These are phyloP conservation scores for Maccullochella peelii DNA, from an alignment of 2,113 vertebrate species.

Conservation along the genomic window DNA sequence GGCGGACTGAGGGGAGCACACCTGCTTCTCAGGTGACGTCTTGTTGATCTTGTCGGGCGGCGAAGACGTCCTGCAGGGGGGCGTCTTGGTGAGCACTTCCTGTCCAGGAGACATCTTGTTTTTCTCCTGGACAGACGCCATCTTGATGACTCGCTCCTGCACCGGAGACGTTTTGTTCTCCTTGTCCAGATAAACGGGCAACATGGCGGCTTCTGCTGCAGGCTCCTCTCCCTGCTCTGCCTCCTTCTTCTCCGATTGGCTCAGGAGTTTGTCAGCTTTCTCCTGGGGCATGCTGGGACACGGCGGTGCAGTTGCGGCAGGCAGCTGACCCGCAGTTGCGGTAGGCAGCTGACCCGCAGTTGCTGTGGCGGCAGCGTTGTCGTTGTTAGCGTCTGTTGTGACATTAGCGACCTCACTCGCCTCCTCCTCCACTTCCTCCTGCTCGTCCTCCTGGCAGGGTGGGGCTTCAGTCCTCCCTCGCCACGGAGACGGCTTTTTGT, in stretches of 20 bases:
- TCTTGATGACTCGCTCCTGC: neutral
- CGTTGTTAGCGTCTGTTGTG: rapidly evolving
- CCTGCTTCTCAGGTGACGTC: conserved; percentile 28
- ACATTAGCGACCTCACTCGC: neutral
- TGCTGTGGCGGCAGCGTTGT: neutral
- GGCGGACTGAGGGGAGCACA: neutral
- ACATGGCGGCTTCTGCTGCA: neutral
- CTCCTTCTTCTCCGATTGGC: conserved; percentile 56
- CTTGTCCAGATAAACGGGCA: conserved; percentile 14
- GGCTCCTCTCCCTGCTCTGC: conserved; percentile 63
- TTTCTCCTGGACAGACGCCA: neutral
- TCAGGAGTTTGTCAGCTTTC: conserved; percentile 38
- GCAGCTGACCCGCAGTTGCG: neutral
- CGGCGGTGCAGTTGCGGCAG: conserved; percentile 67
- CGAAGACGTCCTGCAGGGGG: conserved; percentile 18
- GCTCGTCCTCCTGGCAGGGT: conserved; percentile 34
- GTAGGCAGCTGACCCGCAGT: conserved; percentile 17
- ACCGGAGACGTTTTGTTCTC: neutral
- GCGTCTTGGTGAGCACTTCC: conserved; percentile 4
- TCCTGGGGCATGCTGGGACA: conserved; percentile 82
- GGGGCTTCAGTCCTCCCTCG: conserved; percentile 78
- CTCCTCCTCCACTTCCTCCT: neutral
- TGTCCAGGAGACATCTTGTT: conserved; percentile 34
- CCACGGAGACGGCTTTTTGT: conserved; percentile 84
- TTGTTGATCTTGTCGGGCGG: neutral